Conservation (phyloP, 2,888 invertebrate species). For the Tortricodes alternella region DNA sequence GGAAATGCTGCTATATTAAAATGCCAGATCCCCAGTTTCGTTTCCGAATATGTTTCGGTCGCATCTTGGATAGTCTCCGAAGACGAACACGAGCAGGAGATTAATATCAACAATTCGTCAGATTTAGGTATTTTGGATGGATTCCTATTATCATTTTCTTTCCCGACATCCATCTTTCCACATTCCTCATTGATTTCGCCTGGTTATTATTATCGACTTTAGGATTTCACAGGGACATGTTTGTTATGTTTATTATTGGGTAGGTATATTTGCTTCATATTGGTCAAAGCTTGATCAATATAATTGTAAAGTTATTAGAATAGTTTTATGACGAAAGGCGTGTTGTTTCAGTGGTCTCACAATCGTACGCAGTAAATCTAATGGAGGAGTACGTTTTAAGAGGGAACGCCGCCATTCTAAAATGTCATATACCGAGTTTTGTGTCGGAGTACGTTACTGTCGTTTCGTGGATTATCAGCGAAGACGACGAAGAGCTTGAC, state of each 20-base stretch:
- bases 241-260: no score
- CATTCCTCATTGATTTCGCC: not conserved
- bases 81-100: conserved; percentile 76
- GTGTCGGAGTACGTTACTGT: conserved; percentile 95
- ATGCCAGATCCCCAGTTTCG: conserved; percentile 96
- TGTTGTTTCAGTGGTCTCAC: conserved; percentile 92
- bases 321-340: conserved; percentile 34
- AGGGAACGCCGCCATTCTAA: conserved; percentile 95
- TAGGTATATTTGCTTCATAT: no score
- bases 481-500: conserved; percentile 79
- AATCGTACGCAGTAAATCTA: conserved; percentile 94
- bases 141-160: conserved; percentile 5
- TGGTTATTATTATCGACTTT: not conserved
- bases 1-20: conserved; percentile 95
- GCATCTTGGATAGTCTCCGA: conserved; percentile 93
- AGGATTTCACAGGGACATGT: no score
- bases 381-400: conserved; percentile 96
- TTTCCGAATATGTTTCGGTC: conserved; percentile 94
- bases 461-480: conserved; percentile 93
- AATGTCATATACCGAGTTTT: conserved; percentile 97
- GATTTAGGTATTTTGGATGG: conserved; percentile 58
- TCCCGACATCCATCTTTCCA: conserved; percentile 17
- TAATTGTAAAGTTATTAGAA: not conserved
- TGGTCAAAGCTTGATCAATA: not conserved
- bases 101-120: conserved; percentile 60